Base-by-base conservation (phyloP, 2,888 invertebrate species). In the Desoria tigrina region DNA sequence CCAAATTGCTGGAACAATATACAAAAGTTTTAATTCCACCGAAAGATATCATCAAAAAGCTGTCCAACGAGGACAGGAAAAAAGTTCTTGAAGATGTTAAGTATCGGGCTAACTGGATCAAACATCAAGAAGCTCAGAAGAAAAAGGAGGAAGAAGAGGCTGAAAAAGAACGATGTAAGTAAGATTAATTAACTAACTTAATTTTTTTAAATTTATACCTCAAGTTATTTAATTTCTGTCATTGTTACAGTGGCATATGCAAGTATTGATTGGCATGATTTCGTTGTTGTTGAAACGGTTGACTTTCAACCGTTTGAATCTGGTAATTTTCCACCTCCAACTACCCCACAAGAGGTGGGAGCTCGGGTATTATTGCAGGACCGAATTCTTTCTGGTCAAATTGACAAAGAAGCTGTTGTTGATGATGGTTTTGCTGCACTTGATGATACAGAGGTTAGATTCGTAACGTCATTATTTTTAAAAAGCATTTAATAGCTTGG, bases 201-300 rank as follows among this genome's bases (percentile, higher is more conserved):
- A n/a, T 49, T 18, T 11, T 49, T 49, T 26, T 18, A 54, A 51
- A 51, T 24, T 55, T 45, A 14, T 42, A 24, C 18, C 21, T 61
- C 23, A 61, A 2, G 23, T 7, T 51, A 21, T 24, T 50, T 50
- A 42, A 37, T 39, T 6, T 39, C 14, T 50, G 16, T 59, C 6
- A 14, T 24, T 37, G 18, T 79, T 80, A 64, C 67, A 85, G 87
- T 92, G 28, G 92, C 92, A 0, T 99, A 99, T 80, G 96, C 97
- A 0, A 94, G 94, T 78, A 97, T 99, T 71, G 99, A 99, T 80
- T 99, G 99, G 99, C 99, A 99, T 80, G 98, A 99, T 81, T 99
- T 99, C 81, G 98, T 99, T 1, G 98, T 99, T 0, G 99, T 99
- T 0, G 99, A 99, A 82, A 98, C 98, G 0, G 98, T 99, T 0